phyloP scores from a whole-genome alignment of 1,140 invertebrate species.

The Heliothis virescens region DNA sequence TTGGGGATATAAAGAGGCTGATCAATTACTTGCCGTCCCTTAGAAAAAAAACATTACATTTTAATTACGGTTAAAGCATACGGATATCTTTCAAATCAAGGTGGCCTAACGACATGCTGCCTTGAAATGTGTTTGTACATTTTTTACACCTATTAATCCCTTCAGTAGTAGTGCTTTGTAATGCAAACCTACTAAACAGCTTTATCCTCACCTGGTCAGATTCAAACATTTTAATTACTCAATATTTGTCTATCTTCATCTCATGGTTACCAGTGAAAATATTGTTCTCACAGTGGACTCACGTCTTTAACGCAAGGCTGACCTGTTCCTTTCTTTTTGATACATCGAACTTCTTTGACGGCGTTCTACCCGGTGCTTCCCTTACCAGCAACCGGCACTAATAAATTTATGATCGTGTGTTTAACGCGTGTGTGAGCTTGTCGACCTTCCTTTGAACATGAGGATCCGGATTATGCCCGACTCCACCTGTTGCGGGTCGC shows the following conservation, averaged over 20 bases:
- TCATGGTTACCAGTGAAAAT: constrained; percentile 59
- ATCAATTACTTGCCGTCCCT: constrained; percentile 56
- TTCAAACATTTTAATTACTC: constrained; percentile 40
- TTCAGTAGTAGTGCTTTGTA: neutral
- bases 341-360: constrained; percentile 80
- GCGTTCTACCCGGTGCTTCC: constrained; percentile 82
- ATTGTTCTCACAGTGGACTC: constrained; percentile 76
- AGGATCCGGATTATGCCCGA: constrained; percentile 82
- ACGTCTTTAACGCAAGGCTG: constrained; percentile 83
- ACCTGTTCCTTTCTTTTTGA: constrained; percentile 81
- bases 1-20: constrained; percentile 53
- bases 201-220: constrained; percentile 21
- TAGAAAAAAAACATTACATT: constrained; percentile 50
- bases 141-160: constrained; percentile 1
- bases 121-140: constrained; percentile 16
- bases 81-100: constrained; percentile 22
- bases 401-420: constrained; percentile 86
- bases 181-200: constrained; percentile 5
- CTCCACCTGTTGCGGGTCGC: constrained; percentile 81
- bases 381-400: constrained; percentile 84
- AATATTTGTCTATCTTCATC: constrained; percentile 47
- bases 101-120: neutral
- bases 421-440: constrained; percentile 83
- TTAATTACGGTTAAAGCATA: constrained; percentile 55
- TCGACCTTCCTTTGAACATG: constrained; percentile 84